Evolutionary conservation across 2,797 vertebrate genomes (phyloP).

Genomic region (Myotis findleyi): DNA sequence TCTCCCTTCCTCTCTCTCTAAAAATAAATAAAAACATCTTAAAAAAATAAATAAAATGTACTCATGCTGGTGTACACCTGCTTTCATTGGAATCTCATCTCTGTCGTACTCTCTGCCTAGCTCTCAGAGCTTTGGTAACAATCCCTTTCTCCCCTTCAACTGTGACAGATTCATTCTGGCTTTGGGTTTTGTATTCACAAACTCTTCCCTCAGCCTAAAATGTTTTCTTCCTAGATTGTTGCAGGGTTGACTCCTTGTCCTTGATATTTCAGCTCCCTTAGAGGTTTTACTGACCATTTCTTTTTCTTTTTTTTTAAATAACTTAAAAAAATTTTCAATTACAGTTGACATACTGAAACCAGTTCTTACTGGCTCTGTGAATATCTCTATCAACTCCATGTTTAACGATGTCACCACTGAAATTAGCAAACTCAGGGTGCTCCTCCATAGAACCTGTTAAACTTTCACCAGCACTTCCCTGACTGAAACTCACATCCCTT

Average conservation of each 20-base stretch:
- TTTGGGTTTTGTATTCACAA: not conserved
- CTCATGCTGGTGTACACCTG: not conserved
- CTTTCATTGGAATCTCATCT: not conserved
- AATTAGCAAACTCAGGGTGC: not conserved
- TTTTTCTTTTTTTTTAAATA: not conserved
- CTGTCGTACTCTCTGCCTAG: not conserved
- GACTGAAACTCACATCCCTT: not conserved
- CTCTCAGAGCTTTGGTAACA: not conserved
- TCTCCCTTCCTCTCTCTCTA: no score
- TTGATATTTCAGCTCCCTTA: conserved; percentile 2
- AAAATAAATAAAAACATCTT: not conserved
- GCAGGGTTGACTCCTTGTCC: not conserved
- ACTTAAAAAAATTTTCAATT: not conserved
- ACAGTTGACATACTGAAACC: not conserved
- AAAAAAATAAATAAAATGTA: not conserved
- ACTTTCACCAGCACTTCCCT: not conserved
- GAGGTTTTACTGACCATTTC: not conserved
- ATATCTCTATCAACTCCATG: not conserved
- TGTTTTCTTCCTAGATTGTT: not conserved
- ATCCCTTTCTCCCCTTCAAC: not conserved
- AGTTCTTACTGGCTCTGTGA: not conserved
- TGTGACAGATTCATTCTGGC: not conserved
- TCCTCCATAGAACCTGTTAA: not conserved
- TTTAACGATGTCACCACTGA: not conserved
- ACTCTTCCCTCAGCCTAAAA: not conserved